phyloP scores from a whole-genome alignment of 2,113 vertebrate species.

The Tragelaphus scriptus region DNA sequence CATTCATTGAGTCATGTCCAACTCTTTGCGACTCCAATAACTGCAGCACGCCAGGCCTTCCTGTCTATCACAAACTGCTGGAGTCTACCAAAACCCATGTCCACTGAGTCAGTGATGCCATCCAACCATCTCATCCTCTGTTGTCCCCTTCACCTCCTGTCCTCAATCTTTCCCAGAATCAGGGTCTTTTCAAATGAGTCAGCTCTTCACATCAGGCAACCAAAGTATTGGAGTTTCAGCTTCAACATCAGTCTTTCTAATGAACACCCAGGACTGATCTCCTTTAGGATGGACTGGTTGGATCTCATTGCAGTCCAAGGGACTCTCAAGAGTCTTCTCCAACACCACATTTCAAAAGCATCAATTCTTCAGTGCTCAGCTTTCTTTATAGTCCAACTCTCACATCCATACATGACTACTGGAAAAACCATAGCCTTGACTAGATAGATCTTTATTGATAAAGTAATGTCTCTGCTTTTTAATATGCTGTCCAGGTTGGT shows the following conservation, averaged over 20 bases:
- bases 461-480: background rate
- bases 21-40: background rate
- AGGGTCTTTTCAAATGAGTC: background rate
- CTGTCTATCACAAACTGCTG: background rate
- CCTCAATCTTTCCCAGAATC: background rate
- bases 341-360: background rate
- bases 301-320: background rate
- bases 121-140: background rate
- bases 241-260: background rate
- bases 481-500: background rate
- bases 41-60: background rate
- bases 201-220: background rate
- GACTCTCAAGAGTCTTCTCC: background rate
- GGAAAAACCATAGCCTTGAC: background rate
- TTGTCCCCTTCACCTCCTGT: background rate
- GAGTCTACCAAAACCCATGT: background rate
- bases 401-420: background rate
- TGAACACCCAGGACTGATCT: too few species aligned
- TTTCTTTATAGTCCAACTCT: background rate
- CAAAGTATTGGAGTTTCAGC: background rate
- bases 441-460: background rate
- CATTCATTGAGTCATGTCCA: background rate
- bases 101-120: fast-evolving
- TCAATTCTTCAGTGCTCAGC: fast-evolving
- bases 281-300: too few species aligned